phyloP scores from a whole-genome alignment of 2,113 vertebrate genomes.

The Marmota flaviventris region DNA sequence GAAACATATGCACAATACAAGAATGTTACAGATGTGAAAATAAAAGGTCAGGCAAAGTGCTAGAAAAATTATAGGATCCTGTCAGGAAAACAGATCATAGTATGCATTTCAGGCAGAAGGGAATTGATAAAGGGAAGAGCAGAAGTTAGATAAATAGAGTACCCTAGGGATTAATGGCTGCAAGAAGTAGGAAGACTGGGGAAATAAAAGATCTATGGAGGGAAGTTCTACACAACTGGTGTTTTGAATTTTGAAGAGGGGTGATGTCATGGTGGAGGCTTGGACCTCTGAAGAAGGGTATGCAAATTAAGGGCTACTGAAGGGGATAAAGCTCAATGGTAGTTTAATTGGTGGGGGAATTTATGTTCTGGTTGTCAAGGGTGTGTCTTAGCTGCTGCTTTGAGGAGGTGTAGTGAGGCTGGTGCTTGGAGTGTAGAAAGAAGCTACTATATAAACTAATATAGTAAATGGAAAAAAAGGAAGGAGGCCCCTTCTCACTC shows the following conservation, averaged over 20 bases:
- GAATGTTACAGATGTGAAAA: not conserved
- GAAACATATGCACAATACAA: not conserved
- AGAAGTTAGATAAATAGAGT: not conserved
- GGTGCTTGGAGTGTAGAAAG: not conserved
- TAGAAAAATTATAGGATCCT: not conserved
- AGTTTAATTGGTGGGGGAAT: not conserved
- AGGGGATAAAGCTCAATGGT: not conserved
- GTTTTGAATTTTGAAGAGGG: not conserved
- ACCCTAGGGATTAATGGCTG: not conserved
- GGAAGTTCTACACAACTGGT: not conserved
- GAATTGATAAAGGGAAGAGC: not conserved
- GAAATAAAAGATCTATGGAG: not conserved
- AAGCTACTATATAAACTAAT: not conserved
- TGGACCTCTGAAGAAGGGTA: not conserved
- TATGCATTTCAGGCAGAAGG: not conserved
- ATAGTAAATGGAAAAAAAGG: not conserved
- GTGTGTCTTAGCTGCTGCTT: not conserved
- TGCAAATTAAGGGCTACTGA: not conserved
- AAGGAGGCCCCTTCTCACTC: not conserved
- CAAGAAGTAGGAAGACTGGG: not conserved
- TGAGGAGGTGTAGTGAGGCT: not conserved
- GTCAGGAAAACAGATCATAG: not conserved
- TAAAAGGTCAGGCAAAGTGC: not conserved
- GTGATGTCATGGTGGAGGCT: not conserved
- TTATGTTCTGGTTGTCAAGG: slow-evolving; percentile 1